Percentiles rank a stretch among this genome's conserved stretches.
These are phyloP conservation scores for Seriola rivoliana DNA, from an alignment of 2,113 vertebrate species.

Conservation along the genomic window DNA sequence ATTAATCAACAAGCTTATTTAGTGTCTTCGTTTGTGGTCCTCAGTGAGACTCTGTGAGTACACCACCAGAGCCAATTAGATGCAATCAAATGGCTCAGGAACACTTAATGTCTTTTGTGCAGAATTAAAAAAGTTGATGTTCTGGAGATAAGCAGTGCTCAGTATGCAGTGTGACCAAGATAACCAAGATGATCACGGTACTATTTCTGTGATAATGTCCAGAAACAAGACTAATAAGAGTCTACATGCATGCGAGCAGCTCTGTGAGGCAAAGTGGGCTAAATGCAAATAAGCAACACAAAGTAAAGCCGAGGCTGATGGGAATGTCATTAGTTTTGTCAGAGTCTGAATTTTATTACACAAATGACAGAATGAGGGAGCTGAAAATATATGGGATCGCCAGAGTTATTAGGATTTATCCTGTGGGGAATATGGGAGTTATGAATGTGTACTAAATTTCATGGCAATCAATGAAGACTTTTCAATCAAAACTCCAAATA, in stretches of 20 bases:
- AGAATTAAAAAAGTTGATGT: constrained; percentile 27
- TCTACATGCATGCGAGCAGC: background rate
- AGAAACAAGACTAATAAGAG: background rate
- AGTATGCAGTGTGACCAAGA: background rate
- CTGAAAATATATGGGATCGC: background rate
- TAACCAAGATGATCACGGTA: constrained; percentile 8
- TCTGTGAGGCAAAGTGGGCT: background rate
- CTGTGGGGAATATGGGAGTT: background rate
- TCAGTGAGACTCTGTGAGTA: constrained; percentile 13
- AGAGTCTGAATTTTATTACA: background rate
- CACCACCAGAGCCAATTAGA: constrained; percentile 28
- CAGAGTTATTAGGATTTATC: background rate
- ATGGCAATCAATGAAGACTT: background rate
- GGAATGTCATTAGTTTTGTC: background rate
- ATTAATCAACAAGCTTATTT: constrained; percentile 9
- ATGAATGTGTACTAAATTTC: background rate
- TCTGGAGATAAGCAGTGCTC: constrained; percentile 25
- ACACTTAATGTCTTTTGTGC: constrained; percentile 26
- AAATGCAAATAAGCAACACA: background rate
- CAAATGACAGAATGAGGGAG: background rate
- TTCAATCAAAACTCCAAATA: background rate
- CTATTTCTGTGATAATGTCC: constrained; percentile 21
- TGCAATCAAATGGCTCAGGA: constrained; percentile 36
- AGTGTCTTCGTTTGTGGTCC: constrained; percentile 1
- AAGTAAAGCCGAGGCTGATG: background rate